Conservation (phyloP, 1,140 invertebrate genomes). For the Apis mellifera region DNA sequence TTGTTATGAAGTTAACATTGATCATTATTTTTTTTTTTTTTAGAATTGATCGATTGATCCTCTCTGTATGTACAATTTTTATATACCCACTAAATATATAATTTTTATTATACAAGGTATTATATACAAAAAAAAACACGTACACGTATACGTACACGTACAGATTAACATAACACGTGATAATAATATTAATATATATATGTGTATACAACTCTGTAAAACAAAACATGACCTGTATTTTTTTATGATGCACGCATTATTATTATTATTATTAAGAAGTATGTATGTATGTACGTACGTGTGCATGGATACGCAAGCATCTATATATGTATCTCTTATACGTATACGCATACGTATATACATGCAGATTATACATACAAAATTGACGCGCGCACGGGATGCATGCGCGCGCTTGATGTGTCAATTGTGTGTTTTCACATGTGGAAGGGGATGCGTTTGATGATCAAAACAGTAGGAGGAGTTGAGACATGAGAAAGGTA, state of each 20-base stretch:
- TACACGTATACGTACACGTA: constrained; percentile 27
- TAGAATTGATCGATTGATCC: not conserved
- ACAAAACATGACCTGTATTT: too few relatives aligned
- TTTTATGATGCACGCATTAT: not conserved
- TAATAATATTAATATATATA: not conserved
- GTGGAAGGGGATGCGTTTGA: not conserved
- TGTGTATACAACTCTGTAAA: too few relatives aligned
- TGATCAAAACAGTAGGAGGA: not conserved
- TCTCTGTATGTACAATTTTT: constrained; percentile 10
- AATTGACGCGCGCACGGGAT: not conserved
- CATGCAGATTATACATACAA: not conserved
- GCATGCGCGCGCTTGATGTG: not conserved
- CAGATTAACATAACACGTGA: constrained; percentile 22
- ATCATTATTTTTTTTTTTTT: too few relatives aligned
- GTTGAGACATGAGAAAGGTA: not conserved
- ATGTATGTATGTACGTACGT: constrained; percentile 11
- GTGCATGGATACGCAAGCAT: not conserved
- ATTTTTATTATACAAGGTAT: constrained; percentile 12
- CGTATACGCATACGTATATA: constrained; percentile 27
- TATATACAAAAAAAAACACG: constrained; percentile 30
- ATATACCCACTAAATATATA: constrained; percentile 17
- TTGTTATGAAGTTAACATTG: too few relatives aligned
- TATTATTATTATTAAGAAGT: too few relatives aligned
- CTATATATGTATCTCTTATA: not conserved
- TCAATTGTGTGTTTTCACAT: not conserved